Conservation (phyloP, 92 coral and sea anemone species). For the Epizoanthus ramosus region DNA sequence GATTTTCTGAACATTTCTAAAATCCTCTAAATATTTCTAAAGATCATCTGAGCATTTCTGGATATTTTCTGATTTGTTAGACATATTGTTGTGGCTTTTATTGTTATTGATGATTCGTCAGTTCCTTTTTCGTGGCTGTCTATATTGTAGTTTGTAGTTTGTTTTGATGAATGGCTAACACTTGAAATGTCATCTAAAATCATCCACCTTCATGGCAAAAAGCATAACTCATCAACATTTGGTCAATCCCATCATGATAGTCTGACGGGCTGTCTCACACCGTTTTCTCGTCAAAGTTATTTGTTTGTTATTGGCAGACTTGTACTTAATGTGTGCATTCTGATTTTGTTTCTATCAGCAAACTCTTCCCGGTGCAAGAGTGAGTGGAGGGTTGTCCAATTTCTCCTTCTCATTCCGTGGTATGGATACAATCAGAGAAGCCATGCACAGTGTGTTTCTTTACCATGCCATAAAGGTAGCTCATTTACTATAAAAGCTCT, state of each 20-base stretch:
- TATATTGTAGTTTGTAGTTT: too few relatives aligned
- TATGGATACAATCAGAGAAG: slow-evolving; percentile 97
- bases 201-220: too few relatives aligned
- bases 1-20: too few relatives aligned
- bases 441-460: slow-evolving; percentile 99
- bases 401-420: slow-evolving; percentile 99
- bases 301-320: not conserved
- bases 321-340: not conserved
- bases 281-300: not conserved
- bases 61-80: too few relatives aligned
- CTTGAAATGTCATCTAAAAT: too few relatives aligned
- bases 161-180: too few relatives aligned
- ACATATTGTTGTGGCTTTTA: too few relatives aligned
- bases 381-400: slow-evolving; percentile 97
- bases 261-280: not conserved
- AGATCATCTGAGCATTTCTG: too few relatives aligned
- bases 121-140: not conserved
- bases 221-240: not conserved
- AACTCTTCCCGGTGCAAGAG: slow-evolving; percentile 94
- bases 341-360: slow-evolving; percentile 51
- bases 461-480: slow-evolving; percentile 92
- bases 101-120: not conserved
- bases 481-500: too few relatives aligned
- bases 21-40: too few relatives aligned
- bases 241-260: not conserved